Evolutionary conservation across 2,113 vertebrate genomes (phyloP).

Genomic region (Tetrao urogallus): DNA sequence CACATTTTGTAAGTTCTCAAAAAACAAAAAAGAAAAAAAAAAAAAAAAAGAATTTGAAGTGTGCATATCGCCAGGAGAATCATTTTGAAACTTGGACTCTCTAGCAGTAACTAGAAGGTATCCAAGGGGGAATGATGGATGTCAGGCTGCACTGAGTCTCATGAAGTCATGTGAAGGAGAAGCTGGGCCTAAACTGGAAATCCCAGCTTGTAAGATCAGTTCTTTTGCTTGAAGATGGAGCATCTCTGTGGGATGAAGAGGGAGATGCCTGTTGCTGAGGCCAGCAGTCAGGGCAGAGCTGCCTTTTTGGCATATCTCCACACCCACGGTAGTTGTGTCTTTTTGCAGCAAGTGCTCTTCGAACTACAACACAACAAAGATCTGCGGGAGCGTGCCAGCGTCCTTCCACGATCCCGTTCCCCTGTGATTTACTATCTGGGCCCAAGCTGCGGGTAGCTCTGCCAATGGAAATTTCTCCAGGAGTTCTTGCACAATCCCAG

Average conservation of each 20-base stretch:
- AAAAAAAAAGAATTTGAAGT: neutral
- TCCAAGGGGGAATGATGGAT: neutral
- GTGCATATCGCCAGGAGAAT: neutral
- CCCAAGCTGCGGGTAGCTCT: conserved; percentile 46
- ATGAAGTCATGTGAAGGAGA: neutral
- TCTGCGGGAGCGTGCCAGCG: neutral
- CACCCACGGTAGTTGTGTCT: neutral
- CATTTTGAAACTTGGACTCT: neutral
- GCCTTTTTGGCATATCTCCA: neutral
- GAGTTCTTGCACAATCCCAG: conserved; percentile 76
- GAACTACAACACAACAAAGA: conserved; percentile 26
- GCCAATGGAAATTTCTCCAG: conserved; percentile 78
- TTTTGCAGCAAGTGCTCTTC: neutral
- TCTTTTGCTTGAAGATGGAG: neutral
- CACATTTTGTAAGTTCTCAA: neutral
- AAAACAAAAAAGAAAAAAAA: rapidly evolving
- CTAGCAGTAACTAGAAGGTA: neutral
- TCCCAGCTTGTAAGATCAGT: neutral
- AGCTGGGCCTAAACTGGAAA: neutral
- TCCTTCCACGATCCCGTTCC: conserved; percentile 10
- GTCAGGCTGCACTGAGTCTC: neutral
- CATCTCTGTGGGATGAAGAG: neutral
- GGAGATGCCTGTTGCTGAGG: neutral
- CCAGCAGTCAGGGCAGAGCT: neutral
- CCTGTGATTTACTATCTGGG: conserved; percentile 10